A percentile compares a stretch with the other conserved stretches of the same genome.
Conservation (phyloP, 2,888 invertebrate genomes). For the Doris montereyensis region DNA sequence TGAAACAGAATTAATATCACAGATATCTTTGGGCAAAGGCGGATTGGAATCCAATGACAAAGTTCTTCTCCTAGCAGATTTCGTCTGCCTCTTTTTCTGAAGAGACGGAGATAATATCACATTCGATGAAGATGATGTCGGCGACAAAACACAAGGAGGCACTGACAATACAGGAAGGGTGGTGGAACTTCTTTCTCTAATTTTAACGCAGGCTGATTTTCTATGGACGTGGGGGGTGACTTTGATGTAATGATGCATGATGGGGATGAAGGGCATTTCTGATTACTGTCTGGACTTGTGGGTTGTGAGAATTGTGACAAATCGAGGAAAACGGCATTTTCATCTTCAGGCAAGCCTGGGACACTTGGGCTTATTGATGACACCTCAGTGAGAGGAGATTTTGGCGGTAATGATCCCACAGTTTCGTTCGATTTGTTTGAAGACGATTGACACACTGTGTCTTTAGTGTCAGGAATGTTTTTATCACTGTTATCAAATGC, state of each 20-base stretch:
- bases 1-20: neutral
- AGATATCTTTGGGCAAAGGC: slow-evolving; percentile 8
- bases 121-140: neutral
- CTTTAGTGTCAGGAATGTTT: too few species aligned
- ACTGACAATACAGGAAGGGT: too few species aligned
- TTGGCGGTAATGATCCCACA: neutral
- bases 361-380: neutral
- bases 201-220: too few species aligned
- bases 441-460: too few species aligned
- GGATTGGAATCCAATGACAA: neutral
- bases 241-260: too few species aligned
- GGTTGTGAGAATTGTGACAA: slow-evolving; percentile 44
- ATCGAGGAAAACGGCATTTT: slow-evolving; percentile 67
- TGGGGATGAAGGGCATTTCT: too few species aligned
- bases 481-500: too few species aligned
- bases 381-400: neutral
- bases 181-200: too few species aligned
- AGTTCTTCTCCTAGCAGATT: neutral
- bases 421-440: neutral
- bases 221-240: too few species aligned
- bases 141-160: neutral
- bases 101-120: slow-evolving; percentile 31
- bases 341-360: slow-evolving; percentile 46
- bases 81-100: slow-evolving; percentile 15
- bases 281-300: neutral